Conservation (phyloP, 2,888 invertebrate species). For the Macaria notata region DNA sequence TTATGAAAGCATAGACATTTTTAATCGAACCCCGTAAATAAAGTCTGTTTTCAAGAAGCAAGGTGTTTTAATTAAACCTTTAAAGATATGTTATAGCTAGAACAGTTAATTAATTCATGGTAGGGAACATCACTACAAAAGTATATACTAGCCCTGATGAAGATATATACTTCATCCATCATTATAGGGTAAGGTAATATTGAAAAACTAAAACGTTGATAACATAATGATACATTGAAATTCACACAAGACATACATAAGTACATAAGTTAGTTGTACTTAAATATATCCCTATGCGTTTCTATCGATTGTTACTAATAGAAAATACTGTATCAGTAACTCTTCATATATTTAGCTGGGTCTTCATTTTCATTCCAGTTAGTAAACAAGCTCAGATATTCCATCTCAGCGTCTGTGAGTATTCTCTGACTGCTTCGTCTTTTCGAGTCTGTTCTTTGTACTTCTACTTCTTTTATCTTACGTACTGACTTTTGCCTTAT, state of each 20-base stretch:
- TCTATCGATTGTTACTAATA: too few species aligned
- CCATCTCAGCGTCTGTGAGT: constrained; percentile 58
- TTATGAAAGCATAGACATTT: constrained; percentile 64
- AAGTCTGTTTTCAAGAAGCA: constrained; percentile 72
- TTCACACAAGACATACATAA: too few species aligned
- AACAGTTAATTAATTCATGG: too few species aligned
- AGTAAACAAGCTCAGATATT: constrained; percentile 68
- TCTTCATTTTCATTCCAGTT: constrained; percentile 65
- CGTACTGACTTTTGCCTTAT: constrained; percentile 11
- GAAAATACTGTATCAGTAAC: constrained; percentile 11
- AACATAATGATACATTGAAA: too few species aligned
- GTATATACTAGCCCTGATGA: too few species aligned
- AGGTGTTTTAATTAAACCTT: constrained; percentile 23
- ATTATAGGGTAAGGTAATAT: too few species aligned
- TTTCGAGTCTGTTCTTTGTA: background rate
- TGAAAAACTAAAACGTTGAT: too few species aligned
- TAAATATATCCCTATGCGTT: too few species aligned
- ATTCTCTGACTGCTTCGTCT: constrained; percentile 25
- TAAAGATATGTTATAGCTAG: too few species aligned
- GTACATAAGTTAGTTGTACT: too few species aligned
- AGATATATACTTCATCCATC: too few species aligned
- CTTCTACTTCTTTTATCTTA: constrained; percentile 19
- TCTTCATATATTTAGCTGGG: constrained; percentile 54
- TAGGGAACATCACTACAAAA: too few species aligned
- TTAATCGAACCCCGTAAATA: constrained; percentile 71